These are phyloP conservation scores for Phycodurus eques DNA, from an alignment of 2,113 vertebrate genomes.

Conservation along the genomic window DNA sequence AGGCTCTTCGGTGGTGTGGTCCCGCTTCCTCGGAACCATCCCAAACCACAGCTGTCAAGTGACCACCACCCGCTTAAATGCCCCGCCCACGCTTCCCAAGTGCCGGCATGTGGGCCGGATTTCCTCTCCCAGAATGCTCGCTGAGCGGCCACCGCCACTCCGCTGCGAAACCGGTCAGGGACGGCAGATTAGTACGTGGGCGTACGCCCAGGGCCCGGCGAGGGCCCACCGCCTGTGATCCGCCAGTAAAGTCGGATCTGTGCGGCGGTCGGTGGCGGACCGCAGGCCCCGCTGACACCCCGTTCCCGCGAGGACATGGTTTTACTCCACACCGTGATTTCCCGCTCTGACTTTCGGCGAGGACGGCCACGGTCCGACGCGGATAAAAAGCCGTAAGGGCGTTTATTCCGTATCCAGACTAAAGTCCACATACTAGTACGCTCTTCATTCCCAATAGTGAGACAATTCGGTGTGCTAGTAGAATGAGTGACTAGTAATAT, in stretches of 20 bases:
- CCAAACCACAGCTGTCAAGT: conserved; percentile 58
- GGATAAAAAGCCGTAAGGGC: not conserved
- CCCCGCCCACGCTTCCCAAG: conserved; percentile 51
- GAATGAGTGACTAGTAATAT: too few relatives aligned
- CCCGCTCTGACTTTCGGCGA: conserved; percentile 46
- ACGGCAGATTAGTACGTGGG: conserved; percentile 69
- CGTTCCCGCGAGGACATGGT: conserved; percentile 65
- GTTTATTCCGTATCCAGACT: too few relatives aligned
- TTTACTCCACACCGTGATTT: conserved; percentile 72
- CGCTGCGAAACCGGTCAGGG: conserved; percentile 60
- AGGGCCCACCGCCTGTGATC: conserved; percentile 67
- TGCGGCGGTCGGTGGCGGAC: conserved; percentile 45
- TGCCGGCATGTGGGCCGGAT: conserved; percentile 65
- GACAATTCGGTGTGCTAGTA: too few relatives aligned
- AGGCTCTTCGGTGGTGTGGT: conserved; percentile 65
- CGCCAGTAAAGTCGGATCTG: conserved; percentile 51
- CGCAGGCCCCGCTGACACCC: conserved; percentile 73
- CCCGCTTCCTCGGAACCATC: conserved; percentile 47
- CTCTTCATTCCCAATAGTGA: not conserved
- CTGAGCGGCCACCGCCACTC: conserved; percentile 50
- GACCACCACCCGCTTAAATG: conserved; percentile 56
- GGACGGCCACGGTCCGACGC: not conserved
- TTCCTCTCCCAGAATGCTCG: conserved; percentile 57
- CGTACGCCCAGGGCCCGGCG: conserved; percentile 57
- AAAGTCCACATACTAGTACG: not conserved